Percentiles rank a stretch among this genome's conserved stretches.
Evolutionary conservation across 2,888 invertebrate species (phyloP).

Genomic region (Polyommatus icarus): DNA sequence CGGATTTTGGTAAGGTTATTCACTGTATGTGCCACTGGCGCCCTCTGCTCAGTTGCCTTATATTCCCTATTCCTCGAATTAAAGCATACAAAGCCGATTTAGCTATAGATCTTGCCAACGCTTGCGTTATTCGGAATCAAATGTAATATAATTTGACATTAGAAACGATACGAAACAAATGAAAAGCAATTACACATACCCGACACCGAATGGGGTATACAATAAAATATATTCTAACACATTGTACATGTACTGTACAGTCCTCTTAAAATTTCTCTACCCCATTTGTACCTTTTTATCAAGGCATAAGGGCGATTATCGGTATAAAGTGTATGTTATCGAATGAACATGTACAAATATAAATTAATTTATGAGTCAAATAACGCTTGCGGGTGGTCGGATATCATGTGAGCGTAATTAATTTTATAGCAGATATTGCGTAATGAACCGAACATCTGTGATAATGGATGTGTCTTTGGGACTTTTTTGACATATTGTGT

Average conservation of each 20-base stretch:
- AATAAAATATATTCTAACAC: conserved; percentile 12
- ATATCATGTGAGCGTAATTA: conserved; percentile 51
- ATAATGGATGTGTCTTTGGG: conserved; percentile 8
- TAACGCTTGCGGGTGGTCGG: conserved; percentile 52
- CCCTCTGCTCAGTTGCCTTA: too few relatives aligned
- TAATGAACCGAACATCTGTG: conserved; percentile 24
- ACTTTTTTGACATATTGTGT: neutral
- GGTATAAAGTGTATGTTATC: neutral
- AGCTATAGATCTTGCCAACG: neutral
- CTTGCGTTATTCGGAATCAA: neutral
- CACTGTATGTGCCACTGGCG: too few relatives aligned
- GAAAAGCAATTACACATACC: conserved; percentile 1
- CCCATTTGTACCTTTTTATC: neutral
- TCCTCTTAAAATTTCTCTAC: neutral
- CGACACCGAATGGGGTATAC: neutral
- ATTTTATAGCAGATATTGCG: conserved; percentile 40
- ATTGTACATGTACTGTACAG: neutral
- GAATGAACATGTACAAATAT: neutral
- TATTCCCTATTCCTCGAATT: too few relatives aligned
- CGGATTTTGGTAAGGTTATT: too few relatives aligned
- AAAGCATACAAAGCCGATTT: too few relatives aligned
- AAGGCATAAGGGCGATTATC: neutral
- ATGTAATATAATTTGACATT: conserved; percentile 1
- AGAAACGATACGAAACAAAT: neutral
- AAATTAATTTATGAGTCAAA: conserved; percentile 25